phyloP scores from a whole-genome alignment of 2,113 vertebrate genomes.

The Colistium nudipinnis region DNA sequence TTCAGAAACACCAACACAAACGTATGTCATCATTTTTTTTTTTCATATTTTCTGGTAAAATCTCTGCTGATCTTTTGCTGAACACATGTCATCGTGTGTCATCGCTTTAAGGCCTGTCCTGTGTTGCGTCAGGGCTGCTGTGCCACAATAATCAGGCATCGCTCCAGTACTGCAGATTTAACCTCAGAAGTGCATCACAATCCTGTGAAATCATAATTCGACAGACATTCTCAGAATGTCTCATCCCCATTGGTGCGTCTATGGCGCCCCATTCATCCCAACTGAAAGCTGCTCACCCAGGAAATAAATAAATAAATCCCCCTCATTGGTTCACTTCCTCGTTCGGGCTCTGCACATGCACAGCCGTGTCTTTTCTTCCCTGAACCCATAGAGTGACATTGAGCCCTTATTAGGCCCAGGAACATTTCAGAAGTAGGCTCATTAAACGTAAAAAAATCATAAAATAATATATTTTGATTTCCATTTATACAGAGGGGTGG shows the following conservation, averaged over 20 bases:
- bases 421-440: too few relatives aligned
- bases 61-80: not conserved
- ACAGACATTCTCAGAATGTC: not conserved
- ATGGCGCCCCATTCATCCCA: not conserved
- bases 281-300: not conserved
- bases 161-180: slow-evolving; percentile 11
- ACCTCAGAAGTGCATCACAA: slow-evolving; percentile 5
- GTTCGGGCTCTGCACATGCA: not conserved
- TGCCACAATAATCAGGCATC: slow-evolving; percentile 5
- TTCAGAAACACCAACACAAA: not conserved
- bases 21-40: too few relatives aligned
- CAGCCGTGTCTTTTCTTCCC: not conserved
- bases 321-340: not conserved
- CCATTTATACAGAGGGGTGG: too few relatives aligned
- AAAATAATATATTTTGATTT: too few relatives aligned
- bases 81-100: not conserved
- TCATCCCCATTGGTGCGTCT: not conserved
- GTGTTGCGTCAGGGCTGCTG: not conserved
- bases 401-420: too few relatives aligned
- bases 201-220: slow-evolving; percentile 17
- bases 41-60: not conserved
- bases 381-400: not conserved
- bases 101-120: not conserved
- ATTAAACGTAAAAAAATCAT: too few relatives aligned
- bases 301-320: not conserved